These are phyloP conservation scores for Epistrophe eligans DNA, from an alignment of 2,888 invertebrate species.

Conservation along the genomic window DNA sequence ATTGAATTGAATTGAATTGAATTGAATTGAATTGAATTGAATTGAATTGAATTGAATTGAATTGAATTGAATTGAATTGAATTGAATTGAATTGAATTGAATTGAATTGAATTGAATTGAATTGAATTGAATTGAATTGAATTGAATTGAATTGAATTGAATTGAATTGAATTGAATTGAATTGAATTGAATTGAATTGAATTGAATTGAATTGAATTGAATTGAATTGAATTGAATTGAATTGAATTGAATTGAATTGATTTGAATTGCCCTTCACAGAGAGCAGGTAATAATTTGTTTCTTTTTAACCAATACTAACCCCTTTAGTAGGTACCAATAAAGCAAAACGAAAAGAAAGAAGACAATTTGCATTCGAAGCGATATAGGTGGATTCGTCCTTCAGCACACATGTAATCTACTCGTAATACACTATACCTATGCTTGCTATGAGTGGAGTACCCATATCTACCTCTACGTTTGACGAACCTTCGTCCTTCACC, in stretches of 20 bases:
- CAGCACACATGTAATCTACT: neutral
- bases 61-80: conserved; percentile 32
- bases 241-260: too few species aligned
- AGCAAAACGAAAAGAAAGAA: neutral
- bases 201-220: neutral
- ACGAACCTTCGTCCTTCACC: conserved; percentile 1
- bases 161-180: conserved; percentile 28
- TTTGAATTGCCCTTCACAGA: too few species aligned
- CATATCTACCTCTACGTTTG: neutral
- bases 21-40: conserved; percentile 36
- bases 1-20: conserved; percentile 6
- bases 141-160: conserved; percentile 30
- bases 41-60: conserved; percentile 36
- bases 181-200: too few species aligned
- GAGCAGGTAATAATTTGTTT: neutral
- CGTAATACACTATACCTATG: neutral
- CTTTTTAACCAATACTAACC: neutral
- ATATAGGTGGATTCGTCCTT: conserved; percentile 27
- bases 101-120: conserved; percentile 25
- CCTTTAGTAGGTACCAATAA: neutral
- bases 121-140: conserved; percentile 35
- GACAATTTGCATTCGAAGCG: conserved; percentile 3
- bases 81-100: conserved; percentile 32
- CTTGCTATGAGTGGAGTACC: neutral
- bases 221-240: neutral